Percentiles rank a stretch among this genome's conserved stretches.
Conservation (phyloP, 1,140 invertebrate species). For the Heliothis subflexa region DNA sequence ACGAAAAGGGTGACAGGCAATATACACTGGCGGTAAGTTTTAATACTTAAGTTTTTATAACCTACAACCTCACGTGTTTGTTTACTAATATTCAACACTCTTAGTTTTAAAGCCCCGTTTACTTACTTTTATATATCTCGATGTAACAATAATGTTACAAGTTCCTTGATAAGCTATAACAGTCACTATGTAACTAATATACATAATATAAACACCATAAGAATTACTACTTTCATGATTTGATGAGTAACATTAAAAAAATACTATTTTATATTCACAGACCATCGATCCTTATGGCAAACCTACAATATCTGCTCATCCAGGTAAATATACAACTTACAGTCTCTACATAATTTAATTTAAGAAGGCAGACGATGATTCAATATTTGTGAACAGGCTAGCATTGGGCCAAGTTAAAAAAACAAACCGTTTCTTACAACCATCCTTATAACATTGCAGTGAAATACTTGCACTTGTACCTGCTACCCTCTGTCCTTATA, state of each 20-base stretch:
- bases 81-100: constrained; percentile 18
- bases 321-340: constrained; percentile 85
- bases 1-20: constrained; percentile 89
- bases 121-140: too few species aligned
- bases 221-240: too few species aligned
- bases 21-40: constrained; percentile 90
- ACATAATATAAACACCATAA: too few species aligned
- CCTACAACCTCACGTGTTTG: constrained; percentile 44
- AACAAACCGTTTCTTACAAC: neutral
- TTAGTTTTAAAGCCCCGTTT: neutral
- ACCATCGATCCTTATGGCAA: constrained; percentile 91
- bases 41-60: constrained; percentile 49
- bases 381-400: too few species aligned
- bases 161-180: too few species aligned
- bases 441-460: too few species aligned
- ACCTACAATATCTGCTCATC: constrained; percentile 95
- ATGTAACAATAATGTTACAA: too few species aligned
- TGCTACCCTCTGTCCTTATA: too few species aligned
- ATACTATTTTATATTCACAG: constrained; percentile 85
- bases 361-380: too few species aligned
- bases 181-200: too few species aligned
- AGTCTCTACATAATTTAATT: neutral
- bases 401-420: neutral
- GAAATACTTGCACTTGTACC: too few species aligned
- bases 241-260: too few species aligned